phyloP scores from a whole-genome alignment of 1,140 invertebrate species.

The Watersipora subatra region DNA sequence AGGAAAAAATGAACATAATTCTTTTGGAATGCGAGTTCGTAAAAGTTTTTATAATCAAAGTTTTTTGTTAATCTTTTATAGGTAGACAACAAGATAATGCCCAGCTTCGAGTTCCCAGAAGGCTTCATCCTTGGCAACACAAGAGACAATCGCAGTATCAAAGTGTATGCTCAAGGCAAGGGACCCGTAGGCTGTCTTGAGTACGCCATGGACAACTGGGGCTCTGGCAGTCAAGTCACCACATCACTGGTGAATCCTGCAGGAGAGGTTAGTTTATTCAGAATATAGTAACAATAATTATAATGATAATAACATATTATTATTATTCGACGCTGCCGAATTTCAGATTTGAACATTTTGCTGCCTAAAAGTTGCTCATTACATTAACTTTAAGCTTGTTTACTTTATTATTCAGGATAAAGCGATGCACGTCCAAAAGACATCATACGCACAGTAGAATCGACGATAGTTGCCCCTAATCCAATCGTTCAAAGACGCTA shows the following conservation, averaged over 20 bases:
- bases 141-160: background rate
- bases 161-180: background rate
- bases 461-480: too few relatives aligned
- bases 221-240: background rate
- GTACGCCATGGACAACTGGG: background rate
- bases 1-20: too few relatives aligned
- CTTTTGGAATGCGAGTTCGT: too few relatives aligned
- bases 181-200: background rate
- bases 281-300: too few relatives aligned
- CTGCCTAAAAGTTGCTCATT: too few relatives aligned
- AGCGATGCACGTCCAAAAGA: background rate
- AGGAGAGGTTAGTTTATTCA: background rate
- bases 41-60: too few relatives aligned
- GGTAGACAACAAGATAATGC: background rate
- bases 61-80: background rate
- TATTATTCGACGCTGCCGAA: too few relatives aligned
- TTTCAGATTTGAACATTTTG: too few relatives aligned
- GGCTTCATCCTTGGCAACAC: background rate
- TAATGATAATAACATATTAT: too few relatives aligned
- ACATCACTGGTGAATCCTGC: background rate
- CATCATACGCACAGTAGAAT: background rate
- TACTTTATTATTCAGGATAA: background rate
- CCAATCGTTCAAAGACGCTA: too few relatives aligned
- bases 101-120: background rate
- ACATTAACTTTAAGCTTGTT: too few relatives aligned